These are phyloP conservation scores for Chrysodeixis includens DNA, from an alignment of 2,888 invertebrate species.

Conservation along the genomic window DNA sequence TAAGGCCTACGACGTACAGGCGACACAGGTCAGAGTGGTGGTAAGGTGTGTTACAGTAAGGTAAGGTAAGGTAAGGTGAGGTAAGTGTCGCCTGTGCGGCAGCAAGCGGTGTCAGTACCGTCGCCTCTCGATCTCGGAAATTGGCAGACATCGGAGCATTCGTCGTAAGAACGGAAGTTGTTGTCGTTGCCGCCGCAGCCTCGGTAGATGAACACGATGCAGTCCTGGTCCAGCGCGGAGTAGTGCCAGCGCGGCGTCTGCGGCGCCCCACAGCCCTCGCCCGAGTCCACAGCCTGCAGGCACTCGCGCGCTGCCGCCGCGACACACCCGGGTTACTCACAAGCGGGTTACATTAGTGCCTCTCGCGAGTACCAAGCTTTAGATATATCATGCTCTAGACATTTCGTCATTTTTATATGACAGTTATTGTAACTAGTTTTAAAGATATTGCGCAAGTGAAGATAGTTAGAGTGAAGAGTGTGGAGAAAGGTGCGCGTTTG, in stretches of 20 bases:
- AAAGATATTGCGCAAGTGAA: background rate
- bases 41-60: too few species aligned
- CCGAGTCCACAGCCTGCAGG: constrained; percentile 70
- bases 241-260: constrained; percentile 92
- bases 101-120: constrained; percentile 59
- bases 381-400: constrained; percentile 32
- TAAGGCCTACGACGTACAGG: constrained; percentile 12
- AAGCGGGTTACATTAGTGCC: constrained; percentile 32
- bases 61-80: too few species aligned
- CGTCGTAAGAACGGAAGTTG: constrained; percentile 93
- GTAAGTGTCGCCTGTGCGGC: constrained; percentile 19
- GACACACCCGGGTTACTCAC: constrained; percentile 57
- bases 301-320: constrained; percentile 75
- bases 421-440: background rate
- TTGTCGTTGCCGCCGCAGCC: constrained; percentile 97
- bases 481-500: background rate
- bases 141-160: constrained; percentile 88
- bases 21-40: background rate
- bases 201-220: constrained; percentile 94
- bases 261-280: constrained; percentile 62
- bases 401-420: background rate
- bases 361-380: constrained; percentile 37
- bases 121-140: constrained; percentile 30
- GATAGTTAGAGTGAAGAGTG: constrained; percentile 15
- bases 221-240: constrained; percentile 91